Evolutionary conservation across 2,113 vertebrate genomes (phyloP), one percentile per base, ranked within the genome.

Genomic region (Sylvicapra grimmia): DNA sequence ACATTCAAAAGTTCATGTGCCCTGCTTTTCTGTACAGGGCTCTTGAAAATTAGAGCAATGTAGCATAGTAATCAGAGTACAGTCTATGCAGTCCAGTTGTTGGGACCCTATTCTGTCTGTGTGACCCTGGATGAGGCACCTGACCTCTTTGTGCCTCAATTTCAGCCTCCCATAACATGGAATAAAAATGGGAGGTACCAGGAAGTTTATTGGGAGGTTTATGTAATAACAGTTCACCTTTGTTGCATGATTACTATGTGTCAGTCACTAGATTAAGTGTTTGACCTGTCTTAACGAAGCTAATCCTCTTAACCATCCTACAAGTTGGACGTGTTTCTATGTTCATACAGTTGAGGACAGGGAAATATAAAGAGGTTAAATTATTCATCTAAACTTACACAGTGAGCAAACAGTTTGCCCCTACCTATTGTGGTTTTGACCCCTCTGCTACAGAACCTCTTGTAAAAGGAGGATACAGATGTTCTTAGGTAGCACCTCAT

Each of bases 11-110:
- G 6, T 87, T n/a, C 68, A 7, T 19, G 72, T 31, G 36, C 13
- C 44, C 77, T 21, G 25, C n/a, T 96, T 36, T 79, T 84, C 31
- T 54, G 16, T 12, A 13, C 25, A 65, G 82, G 58, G 19, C 15
- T 89, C 15, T 56, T 53, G 72, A 75, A 96, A 97, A 97, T 58
- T 25, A 49, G 75, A 59, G 40, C 23, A 88, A 75, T 18, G 58
- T 2, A 19, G 65, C 29, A 31, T 15, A 21, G 53, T 56, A 51
- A 33, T 80, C 51, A 51, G 49, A 61, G 36, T 10, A 14, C 2
- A 19, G 40, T 25, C 7, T 75, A 47, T 53, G 9, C 6, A 96
- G 33, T 90, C 54, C 63, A 49, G 18, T 36, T 72, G 29, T 21
- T 4, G 33, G 47, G 47, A 63, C 44, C 44, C 86, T 47, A 5